phyloP scores from a whole-genome alignment of 2,113 vertebrate genomes.

The Platanista minor region DNA sequence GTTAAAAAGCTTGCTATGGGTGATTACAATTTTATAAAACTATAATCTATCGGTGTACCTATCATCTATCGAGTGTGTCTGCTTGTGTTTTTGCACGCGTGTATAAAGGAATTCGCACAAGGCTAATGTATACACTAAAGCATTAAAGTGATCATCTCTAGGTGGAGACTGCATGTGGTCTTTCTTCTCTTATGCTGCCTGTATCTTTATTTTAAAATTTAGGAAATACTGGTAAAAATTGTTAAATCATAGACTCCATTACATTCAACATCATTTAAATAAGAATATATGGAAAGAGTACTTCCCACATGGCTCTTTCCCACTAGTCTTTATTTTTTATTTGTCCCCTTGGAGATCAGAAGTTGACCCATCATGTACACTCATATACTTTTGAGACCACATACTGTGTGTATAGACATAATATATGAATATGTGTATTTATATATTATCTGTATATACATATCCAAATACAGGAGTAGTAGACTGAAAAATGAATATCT shows the following conservation, averaged over 20 bases:
- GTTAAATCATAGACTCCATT: not conserved
- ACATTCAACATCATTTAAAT: not conserved
- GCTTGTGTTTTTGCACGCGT: not conserved
- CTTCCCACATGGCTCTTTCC: not conserved
- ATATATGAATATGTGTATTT: not conserved
- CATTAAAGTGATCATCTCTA: not conserved
- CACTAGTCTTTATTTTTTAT: not conserved
- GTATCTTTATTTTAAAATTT: not conserved
- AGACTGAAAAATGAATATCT: conserved; percentile 11
- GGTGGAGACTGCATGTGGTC: not conserved
- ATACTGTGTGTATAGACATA: not conserved
- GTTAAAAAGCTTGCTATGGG: not conserved
- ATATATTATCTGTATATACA: not conserved
- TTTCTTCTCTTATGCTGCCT: not conserved
- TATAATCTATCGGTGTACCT: not conserved
- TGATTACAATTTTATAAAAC: not conserved
- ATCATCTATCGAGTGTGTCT: not conserved
- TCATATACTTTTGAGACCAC: not conserved
- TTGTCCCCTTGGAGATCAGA: not conserved
- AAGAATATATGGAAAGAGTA: not conserved
- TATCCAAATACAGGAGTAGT: not conserved
- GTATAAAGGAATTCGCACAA: not conserved
- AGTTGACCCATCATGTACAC: not conserved
- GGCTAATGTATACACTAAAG: not conserved
- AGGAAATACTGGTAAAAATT: not conserved